Evolutionary conservation across 2,797 vertebrate species (phyloP), one percentile per base, ranked within the genome.

Genomic region (Sebastes melanostomus): DNA sequence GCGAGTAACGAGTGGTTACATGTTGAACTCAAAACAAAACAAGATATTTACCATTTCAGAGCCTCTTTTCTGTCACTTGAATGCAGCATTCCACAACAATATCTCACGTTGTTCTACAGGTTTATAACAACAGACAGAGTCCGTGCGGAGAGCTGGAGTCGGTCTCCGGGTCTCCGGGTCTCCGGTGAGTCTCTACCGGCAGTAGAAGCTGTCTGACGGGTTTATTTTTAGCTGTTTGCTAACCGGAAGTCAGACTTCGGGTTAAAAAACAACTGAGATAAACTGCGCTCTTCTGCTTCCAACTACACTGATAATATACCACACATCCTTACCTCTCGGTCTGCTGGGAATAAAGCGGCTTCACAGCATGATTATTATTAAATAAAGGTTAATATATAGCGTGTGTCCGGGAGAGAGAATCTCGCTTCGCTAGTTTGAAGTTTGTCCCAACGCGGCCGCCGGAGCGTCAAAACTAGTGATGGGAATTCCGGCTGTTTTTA

Each of bases 381-480:
- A 10, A 22, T 20, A 2, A 32, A 20, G 3, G 16, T 36, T 14
- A 36, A 13, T 1, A 16, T 42, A 52, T 38, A 12, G n/a, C 0
- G 0, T 0, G 2, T 42, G 1, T 14, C 9, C 1, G 1, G 6
- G 6, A 11, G 10, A 30, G 3, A 9, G 2, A 10, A 10, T 2
- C 2, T n/a, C 20, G 7, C 1, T 61, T 34, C 9, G 13, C 32
- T 42, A 42, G 0, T 14, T 3, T 18, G 13, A 63, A 2, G 42
- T 90, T 89, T 93, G 91, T 86, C 86, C 85, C 38, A 24, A 3
- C 2, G 13, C 55, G 83, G 82, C 54, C 16, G 20, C 83, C 80
- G 78, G 55, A 69, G 34, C 11, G 34, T 16, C 8, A 20, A 50
- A 42, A 42, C 12, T 42, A 42, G 38, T 42, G 38, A 14, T 20